phyloP scores from a whole-genome alignment of 2,797 vertebrate species.

The Artibeus lituratus region DNA sequence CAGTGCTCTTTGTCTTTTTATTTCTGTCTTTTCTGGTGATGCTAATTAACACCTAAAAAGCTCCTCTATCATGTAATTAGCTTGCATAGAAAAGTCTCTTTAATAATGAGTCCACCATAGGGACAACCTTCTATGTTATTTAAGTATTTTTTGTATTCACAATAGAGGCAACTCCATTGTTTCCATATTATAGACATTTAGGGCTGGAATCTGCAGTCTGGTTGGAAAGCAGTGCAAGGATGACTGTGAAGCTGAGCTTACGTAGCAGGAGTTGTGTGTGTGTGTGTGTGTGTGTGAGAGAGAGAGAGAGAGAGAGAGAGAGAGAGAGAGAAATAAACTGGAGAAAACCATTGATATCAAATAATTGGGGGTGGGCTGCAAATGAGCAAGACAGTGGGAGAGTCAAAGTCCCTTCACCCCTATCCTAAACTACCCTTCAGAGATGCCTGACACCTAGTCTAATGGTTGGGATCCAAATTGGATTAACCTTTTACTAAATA shows the following conservation, averaged over 20 bases:
- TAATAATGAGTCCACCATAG: neutral
- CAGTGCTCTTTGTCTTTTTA: neutral
- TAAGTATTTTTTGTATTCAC: neutral
- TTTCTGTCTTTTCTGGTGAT: conserved; percentile 16
- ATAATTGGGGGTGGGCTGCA: neutral
- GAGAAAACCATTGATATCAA: neutral
- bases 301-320: neutral
- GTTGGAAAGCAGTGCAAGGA: neutral
- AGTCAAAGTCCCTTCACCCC: neutral
- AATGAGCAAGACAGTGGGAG: neutral
- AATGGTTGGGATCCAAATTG: neutral
- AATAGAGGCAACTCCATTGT: neutral
- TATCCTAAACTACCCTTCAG: neutral
- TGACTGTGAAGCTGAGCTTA: neutral
- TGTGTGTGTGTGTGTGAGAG: neutral
- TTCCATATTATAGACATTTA: neutral
- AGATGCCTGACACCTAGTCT: neutral
- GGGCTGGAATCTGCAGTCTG: neutral
- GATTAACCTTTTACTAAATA: neutral
- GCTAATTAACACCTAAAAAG: neutral
- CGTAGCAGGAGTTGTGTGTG: neutral
- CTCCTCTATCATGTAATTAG: neutral
- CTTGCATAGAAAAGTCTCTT: neutral
- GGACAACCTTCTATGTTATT: neutral
- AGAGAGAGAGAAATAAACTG: neutral